These are phyloP conservation scores for Butorides virescens DNA, from an alignment of 2,113 vertebrate species.

Conservation along the genomic window DNA sequence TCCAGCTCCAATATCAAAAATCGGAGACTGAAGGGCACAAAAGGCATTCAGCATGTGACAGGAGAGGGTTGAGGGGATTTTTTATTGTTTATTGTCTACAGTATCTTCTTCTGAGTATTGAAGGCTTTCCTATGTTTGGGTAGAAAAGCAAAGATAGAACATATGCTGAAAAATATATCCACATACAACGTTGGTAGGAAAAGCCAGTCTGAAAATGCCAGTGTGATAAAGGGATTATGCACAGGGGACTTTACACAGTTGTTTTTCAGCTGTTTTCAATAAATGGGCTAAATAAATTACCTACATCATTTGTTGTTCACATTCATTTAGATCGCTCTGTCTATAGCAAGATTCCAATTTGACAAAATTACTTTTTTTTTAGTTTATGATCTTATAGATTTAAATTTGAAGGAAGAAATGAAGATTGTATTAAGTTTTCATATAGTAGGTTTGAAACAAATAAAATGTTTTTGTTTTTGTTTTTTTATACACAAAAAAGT, in stretches of 20 bases:
- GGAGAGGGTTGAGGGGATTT: not conserved
- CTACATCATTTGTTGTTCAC: not conserved
- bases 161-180: not conserved
- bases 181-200: not conserved
- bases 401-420: not conserved
- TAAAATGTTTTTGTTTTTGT: not conserved
- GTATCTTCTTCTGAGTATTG: not conserved
- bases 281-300: not conserved
- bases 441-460: not conserved
- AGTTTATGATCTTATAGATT: not conserved
- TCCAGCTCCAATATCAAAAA: not conserved
- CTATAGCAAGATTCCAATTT: not conserved
- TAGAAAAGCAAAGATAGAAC: not conserved
- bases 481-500: not conserved
- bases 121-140: not conserved
- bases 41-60: not conserved
- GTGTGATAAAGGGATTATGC: not conserved
- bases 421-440: constrained; percentile 3
- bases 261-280: not conserved
- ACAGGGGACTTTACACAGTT: fast-evolving
- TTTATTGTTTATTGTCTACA: not conserved
- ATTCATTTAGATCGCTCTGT: not conserved
- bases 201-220: not conserved
- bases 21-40: not conserved
- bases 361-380: not conserved